Evolutionary conservation across 2,113 vertebrate species (phyloP), one percentile per base, ranked within the genome.

Genomic region (Alouatta palliata): DNA sequence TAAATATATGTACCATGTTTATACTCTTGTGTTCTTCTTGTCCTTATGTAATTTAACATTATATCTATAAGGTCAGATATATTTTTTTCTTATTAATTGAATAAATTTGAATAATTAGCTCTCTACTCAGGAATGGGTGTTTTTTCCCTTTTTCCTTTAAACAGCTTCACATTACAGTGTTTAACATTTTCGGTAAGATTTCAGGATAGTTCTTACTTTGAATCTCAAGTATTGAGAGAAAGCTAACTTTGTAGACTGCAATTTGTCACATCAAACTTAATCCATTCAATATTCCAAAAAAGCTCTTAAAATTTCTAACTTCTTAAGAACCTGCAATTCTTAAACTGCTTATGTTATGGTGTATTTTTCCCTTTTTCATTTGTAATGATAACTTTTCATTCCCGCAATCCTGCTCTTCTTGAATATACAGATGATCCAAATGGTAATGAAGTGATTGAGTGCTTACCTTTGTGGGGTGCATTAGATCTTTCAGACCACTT

Each of bases 401-500:
- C 54, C 43, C 64, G 43, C 25, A 93, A 37, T 93, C 85, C 66
- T 91, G 9, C 45, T 91, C 45, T 70, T 75, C 86, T 61, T 91
- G 30, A 90, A 83, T 89, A 96, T n/a, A 66, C 12, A 89, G 91
- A 96, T 92, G 89, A 97, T 71, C 87, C 75, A 85, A 85, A 92
- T 75, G 71, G 86, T 94, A 93, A 87, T 93, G 52, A 96, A 95
- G 54, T 76, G 91, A 97, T 61, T 56, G 40, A 95, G 76, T 80
- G 61, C 91, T 87, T 94, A 80, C 96, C 87, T 97, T 95, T 84
- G 66, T 64, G 27, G 82, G 95, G 27, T 76, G 54, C 94, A 93
- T 96, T 94, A 95, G 95, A 86, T 91, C 80, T 95, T 91, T 94
- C 87, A 81, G 80, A 45, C 87, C 90, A 95, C 95, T 97, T 95